A percentile compares a stretch with the other conserved stretches of the same genome.
Conservation (phyloP, 2,797 vertebrate species). For the Pygocentrus nattereri region DNA sequence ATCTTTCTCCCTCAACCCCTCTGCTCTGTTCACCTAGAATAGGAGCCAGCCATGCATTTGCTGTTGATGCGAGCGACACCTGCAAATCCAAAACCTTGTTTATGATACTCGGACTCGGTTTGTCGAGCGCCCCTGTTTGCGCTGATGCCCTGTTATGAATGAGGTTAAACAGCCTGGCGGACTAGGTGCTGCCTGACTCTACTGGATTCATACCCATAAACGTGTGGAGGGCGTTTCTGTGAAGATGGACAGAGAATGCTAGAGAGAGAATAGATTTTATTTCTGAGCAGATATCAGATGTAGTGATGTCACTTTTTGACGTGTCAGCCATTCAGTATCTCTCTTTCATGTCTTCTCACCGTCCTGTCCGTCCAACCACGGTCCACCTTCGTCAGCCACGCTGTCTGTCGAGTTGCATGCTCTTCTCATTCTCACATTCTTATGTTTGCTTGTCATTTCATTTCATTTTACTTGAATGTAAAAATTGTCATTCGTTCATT, state of each 20-base stretch:
- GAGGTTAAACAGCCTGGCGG: constrained; percentile 8
- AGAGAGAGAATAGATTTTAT: not conserved
- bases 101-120: constrained; percentile 6
- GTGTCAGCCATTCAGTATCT: not conserved
- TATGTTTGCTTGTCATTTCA: constrained; percentile 53
- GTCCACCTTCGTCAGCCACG: not conserved
- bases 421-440: constrained; percentile 58
- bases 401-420: constrained; percentile 79
- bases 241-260: not conserved
- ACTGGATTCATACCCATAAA: not conserved
- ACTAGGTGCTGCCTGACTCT: not conserved
- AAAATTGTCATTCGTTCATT: constrained; percentile 4
- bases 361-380: constrained; percentile 8
- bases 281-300: not conserved
- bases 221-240: not conserved
- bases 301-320: constrained; percentile 12
- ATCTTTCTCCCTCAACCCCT: not conserved
- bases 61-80: not conserved
- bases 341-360: constrained; percentile 13
- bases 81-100: constrained; percentile 16
- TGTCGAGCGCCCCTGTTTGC: not conserved
- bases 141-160: not conserved
- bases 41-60: constrained; percentile 4
- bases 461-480: constrained; percentile 18
- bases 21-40: constrained; percentile 17